These are phyloP conservation scores for Onychomys leucogaster DNA, from an alignment of 2,797 vertebrate species.

Conservation along the genomic window DNA sequence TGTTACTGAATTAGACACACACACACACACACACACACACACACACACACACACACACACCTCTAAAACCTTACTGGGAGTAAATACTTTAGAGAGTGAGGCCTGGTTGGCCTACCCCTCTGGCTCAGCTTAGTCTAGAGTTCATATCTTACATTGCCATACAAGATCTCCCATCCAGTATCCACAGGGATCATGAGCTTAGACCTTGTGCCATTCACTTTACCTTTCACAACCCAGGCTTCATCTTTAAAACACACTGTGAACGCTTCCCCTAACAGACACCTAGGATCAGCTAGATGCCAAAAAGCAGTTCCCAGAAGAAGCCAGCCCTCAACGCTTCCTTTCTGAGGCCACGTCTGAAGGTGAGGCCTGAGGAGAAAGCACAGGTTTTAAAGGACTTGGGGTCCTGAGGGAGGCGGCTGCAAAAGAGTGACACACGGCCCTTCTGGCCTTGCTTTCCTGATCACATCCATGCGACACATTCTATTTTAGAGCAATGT, in stretches of 20 bases:
- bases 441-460: slow-evolving; percentile 3
- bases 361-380: not conserved
- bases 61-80: not conserved
- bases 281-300: not conserved
- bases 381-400: not conserved
- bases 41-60: not conserved
- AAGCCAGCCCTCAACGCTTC: not conserved
- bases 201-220: not conserved
- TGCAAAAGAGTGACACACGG: not conserved
- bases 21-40: too few relatives aligned
- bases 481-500: slow-evolving; percentile 7
- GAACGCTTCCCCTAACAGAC: not conserved
- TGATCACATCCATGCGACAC: slow-evolving; percentile 3
- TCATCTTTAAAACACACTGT: not conserved
- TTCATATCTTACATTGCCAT: not conserved
- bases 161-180: not conserved
- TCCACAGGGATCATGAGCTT: not conserved
- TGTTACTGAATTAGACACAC: not conserved
- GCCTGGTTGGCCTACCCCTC: not conserved
- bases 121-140: not conserved
- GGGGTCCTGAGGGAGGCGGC: too few relatives aligned
- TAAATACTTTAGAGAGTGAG: not conserved
- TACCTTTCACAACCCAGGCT: not conserved
- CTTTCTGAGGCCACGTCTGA: slow-evolving; percentile 27
- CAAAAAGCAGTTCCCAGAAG: not conserved